Base-by-base conservation (phyloP, 2,797 vertebrate genomes). In the Zalophus californianus region DNA sequence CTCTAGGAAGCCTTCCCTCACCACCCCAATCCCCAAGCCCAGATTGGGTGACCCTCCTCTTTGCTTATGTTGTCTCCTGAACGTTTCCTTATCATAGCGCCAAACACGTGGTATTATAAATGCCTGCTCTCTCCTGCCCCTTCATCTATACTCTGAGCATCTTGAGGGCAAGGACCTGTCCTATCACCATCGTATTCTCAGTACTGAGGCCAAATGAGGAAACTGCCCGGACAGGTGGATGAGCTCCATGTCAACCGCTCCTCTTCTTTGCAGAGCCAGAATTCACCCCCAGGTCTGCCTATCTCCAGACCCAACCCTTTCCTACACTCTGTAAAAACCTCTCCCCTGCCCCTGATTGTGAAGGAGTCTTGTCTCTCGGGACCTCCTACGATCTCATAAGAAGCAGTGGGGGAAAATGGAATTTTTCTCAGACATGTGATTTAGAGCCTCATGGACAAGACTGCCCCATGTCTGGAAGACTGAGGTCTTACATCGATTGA, bases 1-100 rank as follows among this genome's bases (percentile, higher is more conserved):
- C 25, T 97, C 84, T 35, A 92, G 58, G 82, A 95, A 90, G 27
- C 56, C 68, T 62, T 73, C 32, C 44, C 13, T 94, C 52, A 77
- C 50, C 41, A 54, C 23, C 56, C 10, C 32, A 68, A 32, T 16
- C 48, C 41, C 64, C 48, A 60, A 93, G 14, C 38, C 82, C 50
- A 54, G 54, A n/a, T 29, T 85, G 38, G 1, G 41, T n/a, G 54
- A 75, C 92, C 25, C 23, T 73, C 25, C 7, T 66, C 0, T 35
- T 56, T 86, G 54, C 38, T 92, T 82, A 32, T 32, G 14, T 10
- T 10, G 20, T 66, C 18, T 20, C 52, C 83, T 41, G 7, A 64
- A 64, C 44, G 70, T 32, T 52, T 72, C 41, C 38, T 35, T 70
- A 58, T 88, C 21, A 25, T 14, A 56, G 7, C 50, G 50, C 12